phyloP scores from a whole-genome alignment of 1,140 invertebrate genomes.

The Nylanderia fulva region DNA sequence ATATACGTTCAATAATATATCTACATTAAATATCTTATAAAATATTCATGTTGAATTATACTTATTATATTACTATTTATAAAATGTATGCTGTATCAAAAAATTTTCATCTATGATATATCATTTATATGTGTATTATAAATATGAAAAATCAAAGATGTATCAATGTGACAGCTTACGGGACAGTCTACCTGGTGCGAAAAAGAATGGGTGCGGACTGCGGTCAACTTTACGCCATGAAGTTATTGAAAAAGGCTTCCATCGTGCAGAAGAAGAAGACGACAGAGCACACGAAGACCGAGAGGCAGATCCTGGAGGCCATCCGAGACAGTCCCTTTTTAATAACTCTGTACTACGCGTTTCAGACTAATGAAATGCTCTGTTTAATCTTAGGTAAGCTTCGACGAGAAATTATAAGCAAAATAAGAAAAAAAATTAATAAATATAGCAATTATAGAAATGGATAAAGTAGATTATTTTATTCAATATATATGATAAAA shows the following conservation, averaged over 20 bases:
- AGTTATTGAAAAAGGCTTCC: constrained; percentile 95
- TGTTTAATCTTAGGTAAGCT: constrained; percentile 96
- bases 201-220: constrained; percentile 93
- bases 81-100: neutral
- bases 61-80: neutral
- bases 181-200: constrained; percentile 96
- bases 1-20: neutral
- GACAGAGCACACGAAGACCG: constrained; percentile 96
- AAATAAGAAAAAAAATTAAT: neutral
- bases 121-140: too few species aligned
- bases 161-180: constrained; percentile 92
- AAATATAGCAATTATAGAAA: neutral
- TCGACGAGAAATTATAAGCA: neutral
- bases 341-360: constrained; percentile 97
- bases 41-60: neutral
- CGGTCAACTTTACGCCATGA: constrained; percentile 96
- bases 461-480: neutral
- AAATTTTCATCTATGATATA: too few species aligned
- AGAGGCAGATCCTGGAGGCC: constrained; percentile 95
- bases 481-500: too few species aligned
- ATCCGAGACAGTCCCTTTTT: constrained; percentile 96
- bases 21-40: neutral
- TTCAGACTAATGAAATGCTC: constrained; percentile 96
- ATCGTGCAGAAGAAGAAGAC: constrained; percentile 97
- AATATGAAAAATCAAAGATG: too few species aligned